phyloP scores from a whole-genome alignment of 2,888 invertebrate genomes.

The Entomobrya multifasciata region DNA sequence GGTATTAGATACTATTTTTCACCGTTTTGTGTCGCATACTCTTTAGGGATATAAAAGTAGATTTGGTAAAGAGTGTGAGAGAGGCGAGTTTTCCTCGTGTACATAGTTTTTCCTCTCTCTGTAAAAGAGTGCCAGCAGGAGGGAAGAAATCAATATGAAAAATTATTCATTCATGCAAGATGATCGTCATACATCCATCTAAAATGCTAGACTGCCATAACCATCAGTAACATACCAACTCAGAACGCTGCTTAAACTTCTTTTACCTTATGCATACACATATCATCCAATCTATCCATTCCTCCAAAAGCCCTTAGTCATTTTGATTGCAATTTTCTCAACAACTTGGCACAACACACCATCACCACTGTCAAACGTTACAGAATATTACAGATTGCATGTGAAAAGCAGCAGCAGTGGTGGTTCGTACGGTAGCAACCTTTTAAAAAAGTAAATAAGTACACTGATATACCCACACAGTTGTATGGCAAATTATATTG shows the following conservation, averaged over 20 bases:
- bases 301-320: constrained; percentile 23
- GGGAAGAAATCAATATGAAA: constrained; percentile 70
- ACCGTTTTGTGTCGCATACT: constrained; percentile 26
- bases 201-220: constrained; percentile 38
- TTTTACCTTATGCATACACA: too few relatives aligned
- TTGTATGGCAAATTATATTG: constrained; percentile 30
- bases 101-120: constrained; percentile 20
- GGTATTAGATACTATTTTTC: constrained; percentile 34
- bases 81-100: background rate
- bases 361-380: constrained; percentile 38
- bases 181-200: constrained; percentile 72
- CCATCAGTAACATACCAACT: constrained; percentile 30
- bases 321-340: constrained; percentile 71
- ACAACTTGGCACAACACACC: constrained; percentile 67
- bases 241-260: too few relatives aligned
- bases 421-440: too few relatives aligned
- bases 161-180: constrained; percentile 73
- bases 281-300: too few relatives aligned
- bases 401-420: background rate
- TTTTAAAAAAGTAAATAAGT: background rate
- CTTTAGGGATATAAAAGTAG: too few relatives aligned
- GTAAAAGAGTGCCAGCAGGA: constrained; percentile 37
- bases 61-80: background rate
- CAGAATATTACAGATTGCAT: background rate
- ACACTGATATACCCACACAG: background rate